Evolutionary conservation across 2,797 vertebrate species (phyloP).

Genomic region (Adrianichthys oophorus): DNA sequence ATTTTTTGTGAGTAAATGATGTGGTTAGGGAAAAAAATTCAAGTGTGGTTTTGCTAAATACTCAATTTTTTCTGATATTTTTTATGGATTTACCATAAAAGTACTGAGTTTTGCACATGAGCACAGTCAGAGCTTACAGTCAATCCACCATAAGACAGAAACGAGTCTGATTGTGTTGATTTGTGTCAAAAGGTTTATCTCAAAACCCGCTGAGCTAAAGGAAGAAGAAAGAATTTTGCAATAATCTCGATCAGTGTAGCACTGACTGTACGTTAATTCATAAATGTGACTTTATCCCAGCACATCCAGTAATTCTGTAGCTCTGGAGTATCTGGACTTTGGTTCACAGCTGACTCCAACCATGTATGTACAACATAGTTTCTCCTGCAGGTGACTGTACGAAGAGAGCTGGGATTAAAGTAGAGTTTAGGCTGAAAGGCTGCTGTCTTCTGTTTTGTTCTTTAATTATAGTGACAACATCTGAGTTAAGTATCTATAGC

Average conservation of each 20-base stretch:
- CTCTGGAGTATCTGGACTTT: conserved; percentile 53
- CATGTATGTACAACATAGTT: conserved; percentile 55
- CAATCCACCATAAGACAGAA: too few relatives aligned
- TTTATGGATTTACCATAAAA: too few relatives aligned
- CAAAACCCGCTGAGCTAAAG: too few relatives aligned
- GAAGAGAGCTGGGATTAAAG: conserved; percentile 72
- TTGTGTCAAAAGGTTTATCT: too few relatives aligned
- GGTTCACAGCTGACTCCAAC: conserved; percentile 48
- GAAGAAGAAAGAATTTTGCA: not conserved
- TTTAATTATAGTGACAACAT: not conserved
- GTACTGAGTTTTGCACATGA: too few relatives aligned
- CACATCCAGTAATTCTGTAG: conserved; percentile 16
- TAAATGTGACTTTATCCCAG: conserved; percentile 5
- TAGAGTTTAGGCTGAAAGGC: conserved; percentile 49
- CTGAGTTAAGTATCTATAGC: not conserved
- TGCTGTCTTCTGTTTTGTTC: conserved; percentile 26
- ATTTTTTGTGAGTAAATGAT: too few relatives aligned
- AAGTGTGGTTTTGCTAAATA: too few relatives aligned
- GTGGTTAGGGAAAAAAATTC: too few relatives aligned
- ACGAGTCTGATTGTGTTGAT: too few relatives aligned
- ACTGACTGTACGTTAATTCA: conserved; percentile 2
- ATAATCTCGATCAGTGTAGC: conserved; percentile 16
- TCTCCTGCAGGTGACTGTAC: conserved; percentile 72
- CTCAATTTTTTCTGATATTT: too few relatives aligned
- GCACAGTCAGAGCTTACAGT: too few relatives aligned